phyloP scores from a whole-genome alignment of 2,888 invertebrate species.

The Zhuqinia jingwanae region DNA sequence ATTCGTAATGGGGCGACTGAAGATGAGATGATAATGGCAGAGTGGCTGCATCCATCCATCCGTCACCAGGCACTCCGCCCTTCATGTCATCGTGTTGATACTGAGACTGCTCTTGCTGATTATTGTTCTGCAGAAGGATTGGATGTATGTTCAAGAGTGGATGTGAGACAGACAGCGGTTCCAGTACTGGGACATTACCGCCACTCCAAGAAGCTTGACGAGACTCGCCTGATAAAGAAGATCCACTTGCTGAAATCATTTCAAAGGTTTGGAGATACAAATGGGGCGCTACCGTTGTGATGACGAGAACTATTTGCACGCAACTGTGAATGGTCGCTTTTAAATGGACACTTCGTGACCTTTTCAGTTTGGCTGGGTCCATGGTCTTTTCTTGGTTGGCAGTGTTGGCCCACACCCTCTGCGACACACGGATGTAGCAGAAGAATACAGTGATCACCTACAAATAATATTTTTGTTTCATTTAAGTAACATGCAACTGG shows the following conservation, averaged over 20 bases:
- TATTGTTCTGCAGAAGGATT: background rate
- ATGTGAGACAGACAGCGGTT: slow-evolving; percentile 28
- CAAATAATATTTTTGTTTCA: background rate
- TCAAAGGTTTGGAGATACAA: slow-evolving; percentile 77
- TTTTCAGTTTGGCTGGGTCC: slow-evolving; percentile 77
- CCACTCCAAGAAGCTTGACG: background rate
- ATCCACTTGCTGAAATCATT: slow-evolving; percentile 55
- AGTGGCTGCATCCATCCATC: slow-evolving; percentile 28
- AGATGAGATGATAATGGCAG: slow-evolving; percentile 25
- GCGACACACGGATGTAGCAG: slow-evolving; percentile 78
- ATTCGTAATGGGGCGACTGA: slow-evolving; percentile 25
- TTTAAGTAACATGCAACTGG: background rate
- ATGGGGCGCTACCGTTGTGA: slow-evolving; percentile 75
- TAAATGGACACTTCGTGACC: slow-evolving; percentile 75
- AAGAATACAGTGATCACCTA: slow-evolving; percentile 75
- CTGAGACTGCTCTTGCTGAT: background rate
- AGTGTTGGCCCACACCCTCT: slow-evolving; percentile 77
- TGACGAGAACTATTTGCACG: slow-evolving; percentile 76
- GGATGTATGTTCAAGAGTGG: slow-evolving; percentile 36
- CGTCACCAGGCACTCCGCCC: background rate
- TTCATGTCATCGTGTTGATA: slow-evolving; percentile 23
- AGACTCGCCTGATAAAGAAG: background rate
- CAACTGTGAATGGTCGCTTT: slow-evolving; percentile 77
- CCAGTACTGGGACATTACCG: background rate
- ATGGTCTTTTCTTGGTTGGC: slow-evolving; percentile 76